These are phyloP conservation scores for Drosophila ohnishii DNA, from an alignment of 1,140 invertebrate species.

Conservation along the genomic window DNA sequence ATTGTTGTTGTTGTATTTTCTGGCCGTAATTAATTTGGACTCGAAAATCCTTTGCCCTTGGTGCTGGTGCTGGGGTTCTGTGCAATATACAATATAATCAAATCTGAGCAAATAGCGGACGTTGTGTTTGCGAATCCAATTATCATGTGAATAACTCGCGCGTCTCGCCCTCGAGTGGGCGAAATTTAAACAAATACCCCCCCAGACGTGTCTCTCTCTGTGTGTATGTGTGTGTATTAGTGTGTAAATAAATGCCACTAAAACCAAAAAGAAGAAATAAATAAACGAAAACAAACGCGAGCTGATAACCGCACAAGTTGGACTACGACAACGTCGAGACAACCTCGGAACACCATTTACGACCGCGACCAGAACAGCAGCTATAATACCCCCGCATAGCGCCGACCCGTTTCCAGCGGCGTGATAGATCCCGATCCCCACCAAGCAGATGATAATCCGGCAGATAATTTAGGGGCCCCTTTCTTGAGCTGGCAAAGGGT, in stretches of 20 bases:
- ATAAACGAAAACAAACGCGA: constrained; percentile 69
- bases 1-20: constrained; percentile 18
- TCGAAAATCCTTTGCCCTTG: constrained; percentile 64
- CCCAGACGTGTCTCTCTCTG: constrained; percentile 8
- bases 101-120: constrained; percentile 45
- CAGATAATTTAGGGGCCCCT: constrained; percentile 26
- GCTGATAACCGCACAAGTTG: constrained; percentile 73
- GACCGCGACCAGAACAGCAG: constrained; percentile 25
- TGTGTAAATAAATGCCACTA: constrained; percentile 71
- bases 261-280: constrained; percentile 45
- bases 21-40: constrained; percentile 38
- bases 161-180: constrained; percentile 53
- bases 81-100: constrained; percentile 43
- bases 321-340: constrained; percentile 68
- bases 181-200: constrained; percentile 67
- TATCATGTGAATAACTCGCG: constrained; percentile 64
- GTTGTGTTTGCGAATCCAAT: constrained; percentile 61
- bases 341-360: constrained; percentile 42
- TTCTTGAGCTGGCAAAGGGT: constrained; percentile 7
- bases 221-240: constrained; percentile 16
- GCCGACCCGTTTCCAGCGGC: constrained; percentile 2
- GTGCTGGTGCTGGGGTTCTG: constrained; percentile 5
- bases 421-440: constrained; percentile 22
- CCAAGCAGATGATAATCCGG: constrained; percentile 28
- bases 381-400: constrained; percentile 9